A percentile compares a stretch with the other conserved stretches of the same genome.
Conservation (phyloP, 2,113 vertebrate species). For the Serilophus lunatus region DNA sequence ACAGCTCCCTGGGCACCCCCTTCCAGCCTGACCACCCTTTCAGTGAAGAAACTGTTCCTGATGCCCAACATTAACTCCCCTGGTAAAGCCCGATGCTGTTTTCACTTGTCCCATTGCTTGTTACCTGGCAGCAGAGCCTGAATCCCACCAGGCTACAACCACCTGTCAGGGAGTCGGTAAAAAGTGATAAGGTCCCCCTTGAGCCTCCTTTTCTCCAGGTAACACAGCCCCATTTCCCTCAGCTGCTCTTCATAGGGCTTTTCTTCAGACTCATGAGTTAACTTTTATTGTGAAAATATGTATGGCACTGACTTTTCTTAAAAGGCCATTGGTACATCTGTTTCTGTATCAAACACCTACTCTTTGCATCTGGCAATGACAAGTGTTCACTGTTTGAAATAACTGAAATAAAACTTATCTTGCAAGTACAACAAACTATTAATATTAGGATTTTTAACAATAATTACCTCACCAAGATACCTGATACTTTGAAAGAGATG, state of each 20-base stretch:
- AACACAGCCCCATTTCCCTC: too few species aligned
- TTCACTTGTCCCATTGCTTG: background rate
- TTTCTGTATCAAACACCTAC: background rate
- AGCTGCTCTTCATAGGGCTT: background rate
- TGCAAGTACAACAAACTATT: background rate
- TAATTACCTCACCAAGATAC: background rate
- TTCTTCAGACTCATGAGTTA: background rate
- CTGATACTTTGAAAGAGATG: background rate
- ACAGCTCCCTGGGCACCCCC: background rate
- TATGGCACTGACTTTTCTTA: background rate
- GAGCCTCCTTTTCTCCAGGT: background rate
- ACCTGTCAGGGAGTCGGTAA: background rate
- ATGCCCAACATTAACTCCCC: background rate
- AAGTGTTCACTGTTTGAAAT: background rate
- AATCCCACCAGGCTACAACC: background rate
- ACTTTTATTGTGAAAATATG: background rate
- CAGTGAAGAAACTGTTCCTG: background rate
- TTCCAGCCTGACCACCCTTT: background rate
- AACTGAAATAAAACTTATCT: conserved; percentile 29
- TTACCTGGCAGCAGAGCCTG: background rate
- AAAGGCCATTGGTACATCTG: background rate
- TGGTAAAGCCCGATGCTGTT: background rate
- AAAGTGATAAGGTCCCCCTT: background rate
- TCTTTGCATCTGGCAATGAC: background rate
- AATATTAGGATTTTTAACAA: background rate